Evolutionary conservation across 1,140 invertebrate genomes (phyloP), one percentile per base, ranked within the genome.

Genomic region (Coenobita brevimanus): DNA sequence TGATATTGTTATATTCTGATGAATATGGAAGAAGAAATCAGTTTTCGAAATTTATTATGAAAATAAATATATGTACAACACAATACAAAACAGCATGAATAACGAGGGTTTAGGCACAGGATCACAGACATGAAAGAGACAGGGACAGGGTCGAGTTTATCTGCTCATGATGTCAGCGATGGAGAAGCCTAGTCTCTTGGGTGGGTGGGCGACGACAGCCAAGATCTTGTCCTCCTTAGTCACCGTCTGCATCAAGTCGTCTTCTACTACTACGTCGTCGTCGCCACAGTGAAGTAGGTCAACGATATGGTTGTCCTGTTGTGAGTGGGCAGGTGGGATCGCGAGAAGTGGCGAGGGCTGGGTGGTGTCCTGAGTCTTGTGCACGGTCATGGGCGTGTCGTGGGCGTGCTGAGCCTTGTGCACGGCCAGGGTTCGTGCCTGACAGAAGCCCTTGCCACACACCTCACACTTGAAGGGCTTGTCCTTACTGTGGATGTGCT

Each of bases 401-500:
- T 88, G 86, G 78, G 86, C 88, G 81, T 89, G 88, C 33, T 89
- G 88, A 27, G 88, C 81, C 73, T 89, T 89, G 93, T 99, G 98
- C 0, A 98, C 97, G 3, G 97, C 97, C 88, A 99, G 93, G 0
- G 98, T 99, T 85, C 98, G 94, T 0, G 97, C 97, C 92, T 99
- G 98, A 92, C 98, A 99, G 93, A 99, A 99, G 0, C 98, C 98
- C 92, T 99, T 99, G 50, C 97, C 97, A 92, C 98, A 99, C 91
- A 98, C 97, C 3, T 94, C 94, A 92, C 98, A 99, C 92, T 98
- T 98, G 94, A 98, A 99, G 3, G 98, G 98, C 92, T 99, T 99
- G 92, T 99, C 97, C 93, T 99, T 99, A 67, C 96, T 97, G 93
- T 99, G 98, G 87, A 99, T 99, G 93, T 87, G 88, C 85, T 88